Percentiles rank a stretch among this genome's conserved stretches.
phyloP scores from a whole-genome alignment of 2,113 vertebrate species.

The Ursus arctos region DNA sequence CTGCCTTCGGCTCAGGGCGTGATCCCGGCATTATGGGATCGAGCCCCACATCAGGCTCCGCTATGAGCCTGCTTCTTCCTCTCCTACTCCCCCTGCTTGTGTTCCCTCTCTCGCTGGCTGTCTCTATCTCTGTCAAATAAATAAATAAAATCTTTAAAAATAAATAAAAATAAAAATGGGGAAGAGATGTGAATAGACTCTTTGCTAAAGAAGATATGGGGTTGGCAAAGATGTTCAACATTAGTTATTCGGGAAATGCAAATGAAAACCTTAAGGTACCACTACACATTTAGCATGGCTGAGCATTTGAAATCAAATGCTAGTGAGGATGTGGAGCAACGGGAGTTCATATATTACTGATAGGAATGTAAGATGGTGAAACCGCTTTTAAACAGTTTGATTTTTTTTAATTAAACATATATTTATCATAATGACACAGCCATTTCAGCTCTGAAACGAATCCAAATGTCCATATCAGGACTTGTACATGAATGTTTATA shows the following conservation, averaged over 20 bases:
- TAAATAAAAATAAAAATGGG: background rate
- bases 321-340: background rate
- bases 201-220: background rate
- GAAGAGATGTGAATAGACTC: background rate
- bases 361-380: background rate
- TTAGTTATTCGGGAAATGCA: conserved; percentile 36
- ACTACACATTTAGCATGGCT: background rate
- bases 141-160: too few relatives aligned
- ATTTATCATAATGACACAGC: background rate
- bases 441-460: background rate
- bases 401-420: background rate
- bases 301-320: background rate
- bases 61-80: too few relatives aligned
- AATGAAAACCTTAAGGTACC: conserved; percentile 7
- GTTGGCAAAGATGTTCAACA: background rate
- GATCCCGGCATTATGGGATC: too few relatives aligned
- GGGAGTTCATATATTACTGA: background rate
- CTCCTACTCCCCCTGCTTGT: too few relatives aligned
- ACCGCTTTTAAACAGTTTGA: background rate
- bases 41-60: too few relatives aligned
- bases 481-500: background rate
- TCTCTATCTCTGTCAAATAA: too few relatives aligned
- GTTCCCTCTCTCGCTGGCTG: too few relatives aligned
- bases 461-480: background rate
- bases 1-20: too few relatives aligned